phyloP scores from a whole-genome alignment of 2,888 invertebrate genomes.

The Mythimna albipuncta region DNA sequence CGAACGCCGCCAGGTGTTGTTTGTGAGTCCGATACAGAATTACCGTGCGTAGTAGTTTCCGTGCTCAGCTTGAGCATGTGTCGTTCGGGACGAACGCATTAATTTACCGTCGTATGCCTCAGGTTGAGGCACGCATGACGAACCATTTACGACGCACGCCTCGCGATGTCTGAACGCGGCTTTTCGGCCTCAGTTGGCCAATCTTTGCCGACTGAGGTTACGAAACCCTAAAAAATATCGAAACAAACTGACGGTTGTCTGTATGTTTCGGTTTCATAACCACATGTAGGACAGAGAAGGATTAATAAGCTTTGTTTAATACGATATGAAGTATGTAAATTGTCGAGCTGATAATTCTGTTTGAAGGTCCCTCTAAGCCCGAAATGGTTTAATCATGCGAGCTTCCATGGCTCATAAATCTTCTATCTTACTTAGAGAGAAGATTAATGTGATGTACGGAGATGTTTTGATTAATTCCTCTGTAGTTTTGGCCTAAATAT shows the following conservation, averaged over 20 bases:
- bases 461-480: conserved; percentile 32
- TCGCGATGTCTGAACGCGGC: no score
- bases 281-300: not conserved
- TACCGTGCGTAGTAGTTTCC: no score
- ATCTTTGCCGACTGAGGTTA: not conserved
- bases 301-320: conserved; percentile 42
- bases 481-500: conserved; percentile 7
- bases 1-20: no score
- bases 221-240: not conserved
- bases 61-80: no score
- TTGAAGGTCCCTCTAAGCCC: conserved; percentile 16
- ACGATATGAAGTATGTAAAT: conserved; percentile 54
- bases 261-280: no score
- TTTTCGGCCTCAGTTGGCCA: no score
- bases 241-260: not conserved
- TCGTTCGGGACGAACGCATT: no score
- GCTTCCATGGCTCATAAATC: conserved; percentile 43
- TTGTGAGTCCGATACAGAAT: no score
- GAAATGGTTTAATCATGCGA: conserved; percentile 57
- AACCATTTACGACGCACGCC: no score
- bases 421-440: conserved; percentile 32
- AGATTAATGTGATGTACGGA: conserved; percentile 25
- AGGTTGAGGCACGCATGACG: no score
- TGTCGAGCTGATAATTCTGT: conserved; percentile 39
- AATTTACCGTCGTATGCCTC: no score